These are phyloP conservation scores for Aphidoletes aphidimyza DNA, from an alignment of 2,888 invertebrate species.

Conservation along the genomic window DNA sequence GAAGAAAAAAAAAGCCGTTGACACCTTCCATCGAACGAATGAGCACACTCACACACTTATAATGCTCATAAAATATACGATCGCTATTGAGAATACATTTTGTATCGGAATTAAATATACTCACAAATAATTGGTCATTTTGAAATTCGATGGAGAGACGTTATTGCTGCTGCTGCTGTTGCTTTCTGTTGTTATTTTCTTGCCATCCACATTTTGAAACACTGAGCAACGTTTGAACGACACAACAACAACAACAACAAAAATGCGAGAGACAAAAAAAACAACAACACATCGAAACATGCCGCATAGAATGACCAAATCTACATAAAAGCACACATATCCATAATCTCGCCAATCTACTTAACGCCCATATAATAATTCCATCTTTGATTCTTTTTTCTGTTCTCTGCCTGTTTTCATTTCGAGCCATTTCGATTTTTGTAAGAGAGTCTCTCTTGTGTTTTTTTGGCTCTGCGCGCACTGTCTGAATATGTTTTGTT, in stretches of 20 bases:
- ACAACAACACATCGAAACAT: not conserved
- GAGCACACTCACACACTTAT: not conserved
- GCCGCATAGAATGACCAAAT: slow-evolving; percentile 51
- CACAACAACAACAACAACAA: no score
- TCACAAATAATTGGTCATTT: not conserved
- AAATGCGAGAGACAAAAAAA: no score
- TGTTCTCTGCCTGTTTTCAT: not conserved
- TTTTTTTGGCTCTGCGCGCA: not conserved
- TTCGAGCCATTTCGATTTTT: not conserved
- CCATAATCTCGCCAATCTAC: slow-evolving; percentile 51
- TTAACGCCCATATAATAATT: slow-evolving; percentile 51
- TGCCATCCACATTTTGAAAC: not conserved
- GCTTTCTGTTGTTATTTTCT: not conserved
- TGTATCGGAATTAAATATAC: not conserved
- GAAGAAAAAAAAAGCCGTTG: slow-evolving; percentile 28
- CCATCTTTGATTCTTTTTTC: slow-evolving; percentile 46
- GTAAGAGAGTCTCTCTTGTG: not conserved
- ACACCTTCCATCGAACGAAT: slow-evolving; percentile 6
- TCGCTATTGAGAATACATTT: no score
- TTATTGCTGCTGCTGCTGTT: not conserved
- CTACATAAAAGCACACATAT: slow-evolving; percentile 26
- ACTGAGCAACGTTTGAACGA: no score
- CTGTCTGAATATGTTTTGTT: no score
- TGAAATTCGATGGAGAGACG: not conserved
- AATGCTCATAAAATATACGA: not conserved